Base-by-base conservation (phyloP, 2,888 invertebrate genomes). In the Agrochola macilenta region DNA sequence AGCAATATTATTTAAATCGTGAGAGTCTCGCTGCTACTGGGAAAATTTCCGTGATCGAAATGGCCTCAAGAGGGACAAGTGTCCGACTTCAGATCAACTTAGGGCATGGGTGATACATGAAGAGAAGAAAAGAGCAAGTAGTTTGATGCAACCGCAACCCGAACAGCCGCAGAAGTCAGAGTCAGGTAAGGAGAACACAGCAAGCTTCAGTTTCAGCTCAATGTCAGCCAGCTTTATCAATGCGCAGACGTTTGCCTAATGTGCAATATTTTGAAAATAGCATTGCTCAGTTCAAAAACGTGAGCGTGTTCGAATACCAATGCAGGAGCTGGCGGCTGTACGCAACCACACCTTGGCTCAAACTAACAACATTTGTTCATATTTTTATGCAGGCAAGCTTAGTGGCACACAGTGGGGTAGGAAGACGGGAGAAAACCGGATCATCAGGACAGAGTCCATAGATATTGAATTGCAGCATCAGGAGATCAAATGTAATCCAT, bases 401-500 rank as follows among this genome's bases (percentile, higher is more conserved):
- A n/a, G 8, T 49, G n/a, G 64, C 35, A 64, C 12, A n/a, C 46
- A 35, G 7, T 63, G 63, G 49, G 65, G 65, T 17, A 35, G 71
- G 49, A 65, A 65, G 43, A 11, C 20, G 20, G 43, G 65, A 65
- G 43, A 65, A n/a, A 65, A 43, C 64, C 43, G n/a, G 12, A n/a
- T 64, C 71, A 71, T n/a, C 49, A n/a, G 71, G n/a, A 65, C 17
- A 43, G 54, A 54, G 7, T 68, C 68, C 0, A 7, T 54, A 57
- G 39, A 81, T 63, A 35, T 17, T 14, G 80, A 66, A 58, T 2
- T 26, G 17, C 61, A 63, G 11, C 35, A 58, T 43, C 80, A 39
- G 26, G 30, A 0, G 35, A 71, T 81, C 20, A 81, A 75, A 80
- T 81, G 81, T 81, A 81, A 71, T 14, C 11, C 17, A 9, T 46